Evolutionary conservation across 2,888 invertebrate species (phyloP), one percentile per base, ranked within the genome.

Genomic region (Meta bourneti): DNA sequence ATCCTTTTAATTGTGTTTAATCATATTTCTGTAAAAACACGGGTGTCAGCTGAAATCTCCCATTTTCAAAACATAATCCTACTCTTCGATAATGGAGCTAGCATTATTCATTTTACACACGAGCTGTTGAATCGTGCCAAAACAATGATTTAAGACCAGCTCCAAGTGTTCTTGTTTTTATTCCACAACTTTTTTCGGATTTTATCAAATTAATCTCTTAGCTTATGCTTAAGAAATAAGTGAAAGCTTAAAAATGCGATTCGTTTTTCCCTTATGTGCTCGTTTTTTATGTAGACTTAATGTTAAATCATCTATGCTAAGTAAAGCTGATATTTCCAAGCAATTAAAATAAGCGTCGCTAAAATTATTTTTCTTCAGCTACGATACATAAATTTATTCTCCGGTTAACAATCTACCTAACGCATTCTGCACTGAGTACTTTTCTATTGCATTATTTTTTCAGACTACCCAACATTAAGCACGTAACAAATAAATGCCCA

Each of bases 331-430:
- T 84, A 34, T 75, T 84, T 84, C 61, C 61, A 61, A 75, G 48
- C 74, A 84, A 84, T 69, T 84, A 83, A 83, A 83, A 83, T 83
- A 74, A 83, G 51, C 83, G 83, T 74, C 52, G 51, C 54, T 61
- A 84, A 54, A 75, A 61, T 61, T 61, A 75, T 74, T 84, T 84
- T 75, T 61, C 75, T 75, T 69, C 48, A 72, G 9, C 34, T 70
- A 34, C 54, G 13, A 75, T 84, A n/a, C 75, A 84, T 48, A 61
- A 61, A 74, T 54, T 84, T 74, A 84, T 84, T 74, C 84, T 61
- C 61, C 34, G 84, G 54, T 84, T 61, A 84, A 84, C 48, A 84
- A 84, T 75, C 74, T 61, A 84, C 54, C 75, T 84, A 84, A 84
- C 19, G 84, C 52, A 16, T 49, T 16, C n/a, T 52, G 82, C n/a